Evolutionary conservation across 2,113 vertebrate genomes (phyloP), one percentile per base, ranked within the genome.

Genomic region (Salvelinus namaycush): DNA sequence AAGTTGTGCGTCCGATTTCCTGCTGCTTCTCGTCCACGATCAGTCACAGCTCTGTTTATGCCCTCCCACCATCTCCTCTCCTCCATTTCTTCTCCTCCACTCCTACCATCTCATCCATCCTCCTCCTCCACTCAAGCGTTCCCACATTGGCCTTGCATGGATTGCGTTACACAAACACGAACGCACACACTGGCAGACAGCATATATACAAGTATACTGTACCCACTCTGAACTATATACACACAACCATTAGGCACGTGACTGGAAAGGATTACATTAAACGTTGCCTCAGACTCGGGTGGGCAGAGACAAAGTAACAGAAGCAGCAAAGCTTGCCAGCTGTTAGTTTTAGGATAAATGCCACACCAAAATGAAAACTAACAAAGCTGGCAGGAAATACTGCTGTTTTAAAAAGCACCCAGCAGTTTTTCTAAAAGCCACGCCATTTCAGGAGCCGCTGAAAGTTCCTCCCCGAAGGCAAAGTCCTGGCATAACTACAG

Each of bases 261-360:
- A 79, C 7, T 64, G 72, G 59, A 77, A 29, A 75, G 14, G 22
- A 13, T 76, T 73, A 76, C 70, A 68, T 79, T 76, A 81, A 89
- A 85, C 77, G 70, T 84, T 86, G 72, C 84, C 86, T 76, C 77
- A 70, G 79, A 78, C 79, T 82, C 57, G 44, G 74, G 75, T 82
- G 87, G 80, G 76, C 84, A 86, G 31, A 57, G 81, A 77, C 81
- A 88, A 84, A 87, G 76, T 76, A 80, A 89, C 79, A 85, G 79
- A 39, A 49, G 78, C 54, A 86, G 73, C 76, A 76, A 84, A 76
- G 78, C 74, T 75, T 68, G 76, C 73, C 80, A 77, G 76, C 81
- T 82, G 87, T 87, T 90, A 85, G 83, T 81, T 87, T 81, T 79
- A 76, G 75, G 73, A 88, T 84, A 89, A 85, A 87, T 79, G 83